A percentile compares a stretch with the other conserved stretches of the same genome.
Conservation (phyloP, 2,113 vertebrate genomes). For the Seriola quinqueradiata region DNA sequence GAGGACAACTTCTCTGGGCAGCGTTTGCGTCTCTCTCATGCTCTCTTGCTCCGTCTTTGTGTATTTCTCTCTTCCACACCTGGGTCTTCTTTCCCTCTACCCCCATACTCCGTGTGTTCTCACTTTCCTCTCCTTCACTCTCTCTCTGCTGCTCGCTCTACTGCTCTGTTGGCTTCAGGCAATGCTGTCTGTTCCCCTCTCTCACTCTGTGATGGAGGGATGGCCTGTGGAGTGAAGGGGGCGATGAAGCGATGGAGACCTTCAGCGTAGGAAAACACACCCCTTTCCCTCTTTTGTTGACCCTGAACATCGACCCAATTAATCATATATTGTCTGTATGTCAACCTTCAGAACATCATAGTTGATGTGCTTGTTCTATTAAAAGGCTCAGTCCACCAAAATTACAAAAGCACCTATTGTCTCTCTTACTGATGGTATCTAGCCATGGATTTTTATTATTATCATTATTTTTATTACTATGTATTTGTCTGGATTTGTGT, state of each 20-base stretch:
- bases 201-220: slow-evolving; percentile 79
- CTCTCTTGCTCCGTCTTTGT: slow-evolving; percentile 46
- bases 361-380: not conserved
- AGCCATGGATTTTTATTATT: not conserved
- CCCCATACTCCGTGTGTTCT: slow-evolving; percentile 1
- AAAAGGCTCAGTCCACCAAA: slow-evolving; percentile 32
- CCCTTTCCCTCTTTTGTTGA: slow-evolving; percentile 20
- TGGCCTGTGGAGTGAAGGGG: slow-evolving; percentile 68
- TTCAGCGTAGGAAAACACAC: slow-evolving; percentile 32
- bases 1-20: slow-evolving; percentile 52
- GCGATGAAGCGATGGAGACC: slow-evolving; percentile 71
- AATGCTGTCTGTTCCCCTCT: slow-evolving; percentile 76
- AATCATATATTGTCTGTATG: slow-evolving; percentile 30
- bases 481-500: not conserved
- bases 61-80: slow-evolving; percentile 48
- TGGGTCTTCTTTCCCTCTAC: slow-evolving; percentile 43
- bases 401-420: not conserved
- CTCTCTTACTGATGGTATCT: not conserved
- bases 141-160: slow-evolving; percentile 68
- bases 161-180: slow-evolving; percentile 75
- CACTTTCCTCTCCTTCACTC: slow-evolving; percentile 26
- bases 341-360: slow-evolving; percentile 8
- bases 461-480: too few relatives aligned
- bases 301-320: slow-evolving; percentile 33
- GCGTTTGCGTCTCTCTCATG: slow-evolving; percentile 51